A percentile compares a stretch with the other conserved stretches of the same genome.
phyloP scores from a whole-genome alignment of 2,888 invertebrate species.

The Lacanobia oleracea region DNA sequence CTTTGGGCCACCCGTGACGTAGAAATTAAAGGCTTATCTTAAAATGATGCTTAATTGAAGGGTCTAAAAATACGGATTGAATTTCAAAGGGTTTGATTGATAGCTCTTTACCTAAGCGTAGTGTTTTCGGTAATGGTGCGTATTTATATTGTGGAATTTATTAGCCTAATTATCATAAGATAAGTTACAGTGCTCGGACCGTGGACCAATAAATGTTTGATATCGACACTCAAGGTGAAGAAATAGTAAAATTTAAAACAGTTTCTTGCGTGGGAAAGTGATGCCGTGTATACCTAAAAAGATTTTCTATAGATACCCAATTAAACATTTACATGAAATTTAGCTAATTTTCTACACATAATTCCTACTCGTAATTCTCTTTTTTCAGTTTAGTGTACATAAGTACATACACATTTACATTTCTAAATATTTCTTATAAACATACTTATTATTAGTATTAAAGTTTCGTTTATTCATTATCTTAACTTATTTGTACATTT shows the following conservation, averaged over 20 bases:
- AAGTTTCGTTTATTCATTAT: too few relatives aligned
- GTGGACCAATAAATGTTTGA: conserved; percentile 60
- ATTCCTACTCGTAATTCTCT: too few relatives aligned
- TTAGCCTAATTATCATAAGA: conserved; percentile 75
- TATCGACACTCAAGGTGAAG: conserved; percentile 41
- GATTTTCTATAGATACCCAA: neutral
- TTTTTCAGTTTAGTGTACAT: too few relatives aligned
- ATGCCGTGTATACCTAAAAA: neutral
- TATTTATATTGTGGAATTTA: conserved; percentile 76
- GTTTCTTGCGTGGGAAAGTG: neutral
- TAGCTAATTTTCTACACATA: neutral
- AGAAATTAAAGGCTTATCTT: conserved; percentile 89
- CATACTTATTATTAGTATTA: too few relatives aligned
- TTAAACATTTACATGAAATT: too few relatives aligned
- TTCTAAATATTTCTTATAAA: too few relatives aligned
- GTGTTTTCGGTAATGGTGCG: conserved; percentile 76
- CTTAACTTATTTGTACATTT: too few relatives aligned
- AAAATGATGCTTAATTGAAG: conserved; percentile 89
- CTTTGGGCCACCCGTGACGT: conserved; percentile 87
- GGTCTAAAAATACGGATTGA: conserved; percentile 87
- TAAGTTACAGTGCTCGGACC: conserved; percentile 57
- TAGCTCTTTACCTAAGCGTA: conserved; percentile 78
- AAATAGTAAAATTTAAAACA: conserved; percentile 21
- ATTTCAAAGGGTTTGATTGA: conserved; percentile 87
- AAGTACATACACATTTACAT: too few relatives aligned